Conservation (phyloP, 1,140 invertebrate species). For the Penaeus japonicus region DNA sequence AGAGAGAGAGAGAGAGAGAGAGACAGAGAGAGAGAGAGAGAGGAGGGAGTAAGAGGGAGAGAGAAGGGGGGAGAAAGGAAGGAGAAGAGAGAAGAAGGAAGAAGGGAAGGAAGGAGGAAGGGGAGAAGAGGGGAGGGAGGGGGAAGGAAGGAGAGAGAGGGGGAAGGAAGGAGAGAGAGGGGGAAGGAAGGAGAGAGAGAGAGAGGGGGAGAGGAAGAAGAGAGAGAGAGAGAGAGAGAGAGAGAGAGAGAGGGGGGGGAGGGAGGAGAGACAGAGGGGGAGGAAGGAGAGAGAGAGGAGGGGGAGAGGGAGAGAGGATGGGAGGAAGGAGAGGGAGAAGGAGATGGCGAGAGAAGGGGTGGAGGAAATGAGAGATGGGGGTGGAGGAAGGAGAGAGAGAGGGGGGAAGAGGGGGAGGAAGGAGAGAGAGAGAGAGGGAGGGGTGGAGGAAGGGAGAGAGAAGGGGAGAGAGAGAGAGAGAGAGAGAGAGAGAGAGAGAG, state of each 20-base stretch:
- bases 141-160: background rate
- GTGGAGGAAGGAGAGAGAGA: background rate
- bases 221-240: too few relatives aligned
- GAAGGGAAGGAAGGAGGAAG: background rate
- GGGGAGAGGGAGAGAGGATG: background rate
- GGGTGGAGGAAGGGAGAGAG: too few relatives aligned
- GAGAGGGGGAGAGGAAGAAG: too few relatives aligned
- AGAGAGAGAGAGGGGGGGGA: too few relatives aligned
- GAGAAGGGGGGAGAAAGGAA: background rate
- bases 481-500: too few relatives aligned
- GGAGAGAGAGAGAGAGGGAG: background rate
- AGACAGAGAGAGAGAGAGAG: background rate
- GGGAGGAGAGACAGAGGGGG: too few relatives aligned
- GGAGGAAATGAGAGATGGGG: too few relatives aligned
- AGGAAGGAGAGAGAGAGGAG: too few relatives aligned
- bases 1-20: slow-evolving; percentile 1
- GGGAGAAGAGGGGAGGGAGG: background rate
- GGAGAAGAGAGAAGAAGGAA: background rate
- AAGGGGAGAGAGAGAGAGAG: too few relatives aligned
- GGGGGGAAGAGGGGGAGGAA: too few relatives aligned
- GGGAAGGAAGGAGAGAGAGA: background rate
- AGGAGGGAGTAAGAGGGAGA: background rate
- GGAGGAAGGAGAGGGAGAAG: background rate
- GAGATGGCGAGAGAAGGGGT: too few relatives aligned
- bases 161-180: slow-evolving; percentile 3